Conservation (phyloP, 1,140 invertebrate genomes). For the Drosophila kanapiae region DNA sequence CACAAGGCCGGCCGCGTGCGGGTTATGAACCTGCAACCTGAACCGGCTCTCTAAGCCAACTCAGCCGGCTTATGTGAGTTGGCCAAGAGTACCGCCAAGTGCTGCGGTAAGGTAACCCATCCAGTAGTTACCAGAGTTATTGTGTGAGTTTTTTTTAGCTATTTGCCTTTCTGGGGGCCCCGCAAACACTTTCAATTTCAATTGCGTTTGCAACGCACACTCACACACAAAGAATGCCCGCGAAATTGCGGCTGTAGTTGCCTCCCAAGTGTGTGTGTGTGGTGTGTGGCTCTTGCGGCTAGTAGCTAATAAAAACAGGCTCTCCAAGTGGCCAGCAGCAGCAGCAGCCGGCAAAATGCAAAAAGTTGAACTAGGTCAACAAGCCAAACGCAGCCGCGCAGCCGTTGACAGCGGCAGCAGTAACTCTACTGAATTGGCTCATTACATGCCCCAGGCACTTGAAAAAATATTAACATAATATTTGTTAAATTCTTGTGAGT, state of each 20-base stretch:
- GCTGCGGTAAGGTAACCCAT: slow-evolving; percentile 27
- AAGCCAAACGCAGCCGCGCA: slow-evolving; percentile 76
- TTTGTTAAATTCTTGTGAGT: not conserved
- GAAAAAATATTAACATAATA: slow-evolving; percentile 12
- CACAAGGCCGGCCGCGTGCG: slow-evolving; percentile 53
- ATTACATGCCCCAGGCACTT: slow-evolving; percentile 40
- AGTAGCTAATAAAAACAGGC: slow-evolving; percentile 82
- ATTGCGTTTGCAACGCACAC: slow-evolving; percentile 68
- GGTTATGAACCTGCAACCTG: slow-evolving; percentile 53
- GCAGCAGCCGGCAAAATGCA: slow-evolving; percentile 80
- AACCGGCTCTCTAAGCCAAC: slow-evolving; percentile 33
- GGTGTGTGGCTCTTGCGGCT: slow-evolving; percentile 53
- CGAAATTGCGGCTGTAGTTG: slow-evolving; percentile 58
- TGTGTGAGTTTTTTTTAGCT: slow-evolving; percentile 30
- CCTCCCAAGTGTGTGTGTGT: slow-evolving; percentile 4
- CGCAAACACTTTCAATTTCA: slow-evolving; percentile 78
- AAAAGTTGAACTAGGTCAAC: slow-evolving; percentile 84
- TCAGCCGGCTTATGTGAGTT: slow-evolving; percentile 7
- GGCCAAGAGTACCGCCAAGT: slow-evolving; percentile 7
- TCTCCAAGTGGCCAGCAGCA: slow-evolving; percentile 52
- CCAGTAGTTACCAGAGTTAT: slow-evolving; percentile 44
- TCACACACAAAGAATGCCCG: slow-evolving; percentile 52
- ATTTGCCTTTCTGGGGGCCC: slow-evolving; percentile 32
- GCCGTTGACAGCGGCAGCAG: slow-evolving; percentile 27
- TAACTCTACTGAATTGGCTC: slow-evolving; percentile 45